phyloP scores from a whole-genome alignment of 2,888 invertebrate genomes.

The Anthrax anthrax region DNA sequence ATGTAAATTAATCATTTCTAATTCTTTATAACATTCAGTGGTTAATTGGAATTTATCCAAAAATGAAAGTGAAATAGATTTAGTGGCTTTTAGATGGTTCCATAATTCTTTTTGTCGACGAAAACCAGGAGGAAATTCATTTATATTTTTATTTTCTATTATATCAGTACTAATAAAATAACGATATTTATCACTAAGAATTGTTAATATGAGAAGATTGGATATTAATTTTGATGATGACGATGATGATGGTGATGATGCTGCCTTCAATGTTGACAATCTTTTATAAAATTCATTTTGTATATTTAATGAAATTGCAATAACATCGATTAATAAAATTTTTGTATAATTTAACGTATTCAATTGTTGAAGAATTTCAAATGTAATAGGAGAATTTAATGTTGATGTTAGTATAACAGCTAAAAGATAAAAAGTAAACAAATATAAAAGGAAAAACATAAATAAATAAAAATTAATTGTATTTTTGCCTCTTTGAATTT shows the following conservation, averaged over 20 bases:
- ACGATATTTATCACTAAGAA: constrained; percentile 33
- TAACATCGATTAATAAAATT: constrained; percentile 31
- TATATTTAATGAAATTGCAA: constrained; percentile 30
- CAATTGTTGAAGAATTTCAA: neutral
- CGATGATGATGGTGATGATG: too few species aligned
- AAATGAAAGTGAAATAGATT: neutral
- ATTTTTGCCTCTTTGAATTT: too few species aligned
- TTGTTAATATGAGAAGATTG: constrained; percentile 31
- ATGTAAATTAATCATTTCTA: neutral
- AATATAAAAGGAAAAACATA: neutral
- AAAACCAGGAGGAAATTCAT: neutral
- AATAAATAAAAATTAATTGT: neutral
- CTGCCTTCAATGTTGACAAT: constrained; percentile 22
- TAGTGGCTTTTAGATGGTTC: neutral
- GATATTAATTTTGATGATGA: constrained; percentile 20
- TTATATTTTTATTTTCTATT: too few species aligned
- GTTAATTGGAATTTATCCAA: neutral
- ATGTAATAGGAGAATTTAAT: constrained; percentile 6
- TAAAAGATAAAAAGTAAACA: too few species aligned
- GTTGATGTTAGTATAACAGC: constrained; percentile 13
- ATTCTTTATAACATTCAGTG: neutral
- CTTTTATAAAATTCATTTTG: constrained; percentile 31
- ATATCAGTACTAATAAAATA: constrained; percentile 25
- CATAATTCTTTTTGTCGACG: neutral
- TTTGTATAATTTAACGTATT: constrained; percentile 19